These are phyloP conservation scores for Deroplatys truncata DNA, from an alignment of 2,888 invertebrate species.

Conservation along the genomic window DNA sequence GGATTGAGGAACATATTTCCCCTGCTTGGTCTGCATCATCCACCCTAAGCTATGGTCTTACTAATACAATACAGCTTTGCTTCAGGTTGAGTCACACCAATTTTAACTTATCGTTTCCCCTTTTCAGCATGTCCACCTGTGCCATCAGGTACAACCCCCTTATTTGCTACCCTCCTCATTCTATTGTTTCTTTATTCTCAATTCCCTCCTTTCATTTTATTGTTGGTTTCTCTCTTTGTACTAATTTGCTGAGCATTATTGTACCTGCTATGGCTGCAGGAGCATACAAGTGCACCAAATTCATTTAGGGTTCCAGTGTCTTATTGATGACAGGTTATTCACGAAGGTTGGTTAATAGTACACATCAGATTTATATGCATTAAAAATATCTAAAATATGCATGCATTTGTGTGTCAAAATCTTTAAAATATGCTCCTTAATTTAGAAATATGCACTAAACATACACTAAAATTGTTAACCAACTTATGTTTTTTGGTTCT, in stretches of 20 bases:
- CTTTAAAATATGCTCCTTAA: too few species aligned
- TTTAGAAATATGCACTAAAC: too few species aligned
- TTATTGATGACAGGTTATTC: not conserved
- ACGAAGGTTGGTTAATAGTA: not conserved
- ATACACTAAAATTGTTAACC: too few species aligned
- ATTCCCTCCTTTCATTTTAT: not conserved
- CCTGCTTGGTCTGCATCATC: not conserved
- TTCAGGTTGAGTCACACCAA: slow-evolving; percentile 13
- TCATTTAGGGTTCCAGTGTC: not conserved
- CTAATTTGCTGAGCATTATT: not conserved
- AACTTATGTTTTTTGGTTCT: too few species aligned
- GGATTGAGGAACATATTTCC: not conserved
- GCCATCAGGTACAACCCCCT: not conserved
- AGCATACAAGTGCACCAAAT: not conserved
- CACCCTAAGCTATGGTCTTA: not conserved
- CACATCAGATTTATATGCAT: too few species aligned
- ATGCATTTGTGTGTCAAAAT: too few species aligned
- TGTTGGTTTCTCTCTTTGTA: not conserved
- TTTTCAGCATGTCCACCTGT: not conserved
- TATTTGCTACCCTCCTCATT: not conserved
- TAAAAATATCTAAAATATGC: too few species aligned
- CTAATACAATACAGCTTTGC: not conserved
- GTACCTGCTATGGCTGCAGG: not conserved
- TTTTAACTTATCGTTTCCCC: not conserved
- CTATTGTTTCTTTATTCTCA: not conserved